Base-by-base conservation (phyloP, 2,888 invertebrate species). In the Odontomyia ornata region DNA sequence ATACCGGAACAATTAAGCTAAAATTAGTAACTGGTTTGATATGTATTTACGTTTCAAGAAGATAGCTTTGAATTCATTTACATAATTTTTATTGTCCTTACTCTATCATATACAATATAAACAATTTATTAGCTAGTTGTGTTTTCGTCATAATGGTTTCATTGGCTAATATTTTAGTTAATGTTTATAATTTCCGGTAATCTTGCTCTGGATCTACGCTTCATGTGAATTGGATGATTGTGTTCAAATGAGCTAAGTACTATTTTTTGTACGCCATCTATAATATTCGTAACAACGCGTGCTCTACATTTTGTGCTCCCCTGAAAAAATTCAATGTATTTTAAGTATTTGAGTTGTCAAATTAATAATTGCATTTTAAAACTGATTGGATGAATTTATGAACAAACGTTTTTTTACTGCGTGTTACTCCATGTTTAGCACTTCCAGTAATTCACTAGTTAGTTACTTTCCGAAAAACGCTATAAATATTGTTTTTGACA, bases 291-390 rank as follows among this genome's bases (percentile, higher is more conserved):
- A 4, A 86, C 86, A 23, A 86, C 84, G 3, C 87, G 82, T 1
- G 87, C 87, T 79, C 84, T 85, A 79, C 87, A 87, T 77, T 86
- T 86, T 7, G 85, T 83, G 81, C 87, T 87, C 27, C 86, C 87
- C 86, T 87, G 77, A 18, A 81, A 79, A 36, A 5, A 52, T 52
- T 52, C 15, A 18, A 52, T 52, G 15, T 52, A 52, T n/a, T 43
- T 43, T 9, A 43, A 13, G 5, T 43, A 43, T 43, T 43, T 5
- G 43, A 9, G 13, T 43, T 43, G 43, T 13, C 5, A 43, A 43
- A 9, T 5, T 43, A 43, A 43, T 43, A 9, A 13, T 43, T 43
- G 13, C 43, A 13, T 43, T 43, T n/a, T n/a, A n/a, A n/a, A n/a
- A n/a, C n/a, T n/a, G n/a, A n/a, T n/a, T n/a, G n/a, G n/a, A n/a